Evolutionary conservation across 2,113 vertebrate species (phyloP).

Genomic region (Clupea harengus): DNA sequence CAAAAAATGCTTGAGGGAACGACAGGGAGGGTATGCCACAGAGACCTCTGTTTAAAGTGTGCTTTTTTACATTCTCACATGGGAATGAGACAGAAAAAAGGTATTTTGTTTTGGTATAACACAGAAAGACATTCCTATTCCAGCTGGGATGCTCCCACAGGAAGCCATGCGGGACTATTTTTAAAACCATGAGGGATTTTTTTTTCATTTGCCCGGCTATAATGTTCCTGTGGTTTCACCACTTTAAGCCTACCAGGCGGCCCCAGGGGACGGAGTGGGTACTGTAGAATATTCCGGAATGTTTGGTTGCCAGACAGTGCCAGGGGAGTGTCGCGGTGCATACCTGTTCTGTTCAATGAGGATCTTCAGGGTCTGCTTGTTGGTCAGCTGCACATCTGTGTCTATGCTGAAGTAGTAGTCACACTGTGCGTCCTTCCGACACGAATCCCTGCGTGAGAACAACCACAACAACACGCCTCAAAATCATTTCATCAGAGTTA

Average conservation of each 20-base stretch:
- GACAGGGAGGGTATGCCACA: slow-evolving; percentile 35
- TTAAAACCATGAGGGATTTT: slow-evolving; percentile 46
- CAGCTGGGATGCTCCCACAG: slow-evolving; percentile 49
- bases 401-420: slow-evolving; percentile 93
- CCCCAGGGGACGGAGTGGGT: slow-evolving; percentile 36
- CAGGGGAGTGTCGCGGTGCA: background rate
- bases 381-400: slow-evolving; percentile 90
- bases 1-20: slow-evolving; percentile 37
- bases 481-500: background rate
- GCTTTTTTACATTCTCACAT: background rate
- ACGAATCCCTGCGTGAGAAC: slow-evolving; percentile 79
- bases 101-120: slow-evolving; percentile 47
- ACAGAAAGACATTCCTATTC: slow-evolving; percentile 46
- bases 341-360: slow-evolving; percentile 98
- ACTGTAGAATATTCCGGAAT: slow-evolving; percentile 27
- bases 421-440: slow-evolving; percentile 83
- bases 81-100: slow-evolving; percentile 28
- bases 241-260: slow-evolving; percentile 42
- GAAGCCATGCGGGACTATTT: slow-evolving; percentile 63
- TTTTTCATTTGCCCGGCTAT: slow-evolving; percentile 39
- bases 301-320: background rate
- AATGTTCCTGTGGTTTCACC: slow-evolving; percentile 60
- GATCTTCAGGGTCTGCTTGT: slow-evolving; percentile 85
- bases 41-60: slow-evolving; percentile 55
- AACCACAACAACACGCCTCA: background rate